Conservation (phyloP, 2,888 invertebrate genomes). For the Neocrepidodera transversa region DNA sequence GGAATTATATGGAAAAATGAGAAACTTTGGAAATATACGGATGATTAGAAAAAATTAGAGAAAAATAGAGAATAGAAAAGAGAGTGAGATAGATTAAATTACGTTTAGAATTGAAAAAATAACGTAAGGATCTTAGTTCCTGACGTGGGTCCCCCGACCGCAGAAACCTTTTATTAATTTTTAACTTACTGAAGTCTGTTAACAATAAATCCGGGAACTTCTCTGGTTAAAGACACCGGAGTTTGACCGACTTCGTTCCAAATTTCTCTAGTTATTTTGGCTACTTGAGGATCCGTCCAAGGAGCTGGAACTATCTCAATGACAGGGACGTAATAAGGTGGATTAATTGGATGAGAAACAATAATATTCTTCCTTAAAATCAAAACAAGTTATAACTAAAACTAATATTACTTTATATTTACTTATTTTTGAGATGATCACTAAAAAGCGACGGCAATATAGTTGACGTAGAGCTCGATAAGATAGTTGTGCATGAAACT, state of each 20-base stretch:
- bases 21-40: too few species aligned
- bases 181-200: conserved; percentile 91
- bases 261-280: conserved; percentile 73
- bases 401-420: conserved; percentile 19
- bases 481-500: conserved; percentile 76
- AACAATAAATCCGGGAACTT: conserved; percentile 91
- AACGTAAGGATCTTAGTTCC: too few species aligned
- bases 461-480: conserved; percentile 94
- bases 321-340: conserved; percentile 94
- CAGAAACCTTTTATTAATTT: too few species aligned
- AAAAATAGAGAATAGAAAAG: too few species aligned
- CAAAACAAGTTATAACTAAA: neutral
- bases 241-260: conserved; percentile 92
- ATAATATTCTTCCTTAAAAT: conserved; percentile 66
- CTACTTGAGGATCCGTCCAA: conserved; percentile 84
- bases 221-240: conserved; percentile 84
- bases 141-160: too few species aligned
- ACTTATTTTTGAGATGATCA: conserved; percentile 76
- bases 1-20: too few species aligned
- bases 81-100: too few species aligned
- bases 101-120: too few species aligned
- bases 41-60: too few species aligned
- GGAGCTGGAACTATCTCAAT: conserved; percentile 95
- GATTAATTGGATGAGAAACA: conserved; percentile 95
- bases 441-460: conserved; percentile 89